Conservation (phyloP, 2,113 vertebrate species). For the Varanus salvator region DNA sequence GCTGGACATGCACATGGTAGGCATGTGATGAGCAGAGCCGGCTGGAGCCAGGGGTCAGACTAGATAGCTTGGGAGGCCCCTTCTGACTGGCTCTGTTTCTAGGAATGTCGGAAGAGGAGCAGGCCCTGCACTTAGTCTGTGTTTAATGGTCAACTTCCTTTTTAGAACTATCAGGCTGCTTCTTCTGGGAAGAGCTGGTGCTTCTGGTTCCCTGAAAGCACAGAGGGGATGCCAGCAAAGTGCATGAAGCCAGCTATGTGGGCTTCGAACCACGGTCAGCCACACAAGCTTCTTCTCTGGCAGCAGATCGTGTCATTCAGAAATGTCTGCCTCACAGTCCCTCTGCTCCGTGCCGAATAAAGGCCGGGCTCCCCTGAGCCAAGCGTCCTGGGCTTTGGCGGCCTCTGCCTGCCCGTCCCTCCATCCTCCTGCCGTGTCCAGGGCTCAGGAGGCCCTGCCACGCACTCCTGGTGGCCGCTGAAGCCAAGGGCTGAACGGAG, state of each 20-base stretch:
- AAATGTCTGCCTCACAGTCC: neutral
- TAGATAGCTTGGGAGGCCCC: neutral
- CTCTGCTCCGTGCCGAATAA: too few species aligned
- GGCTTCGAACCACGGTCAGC: neutral
- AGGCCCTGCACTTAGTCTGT: neutral
- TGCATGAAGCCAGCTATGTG: neutral
- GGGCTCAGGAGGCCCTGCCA: too few species aligned
- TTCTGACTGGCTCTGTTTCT: too few species aligned
- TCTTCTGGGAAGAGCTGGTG: neutral
- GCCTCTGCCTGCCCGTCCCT: too few species aligned
- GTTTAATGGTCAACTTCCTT: neutral
- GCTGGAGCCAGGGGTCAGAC: neutral
- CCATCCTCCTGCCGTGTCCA: neutral
- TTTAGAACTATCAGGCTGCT: neutral
- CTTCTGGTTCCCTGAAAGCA: neutral
- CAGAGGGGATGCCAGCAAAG: too few species aligned
- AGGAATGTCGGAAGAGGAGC: too few species aligned
- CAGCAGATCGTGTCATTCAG: too few species aligned
- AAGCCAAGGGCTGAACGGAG: too few species aligned
- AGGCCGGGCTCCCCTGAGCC: too few species aligned
- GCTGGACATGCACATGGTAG: too few species aligned
- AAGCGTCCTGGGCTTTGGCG: too few species aligned
- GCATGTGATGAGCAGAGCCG: too few species aligned
- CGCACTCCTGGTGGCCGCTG: neutral
- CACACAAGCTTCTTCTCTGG: neutral